Conservation (phyloP, 2,797 vertebrate genomes). For the Octomys mimax region DNA sequence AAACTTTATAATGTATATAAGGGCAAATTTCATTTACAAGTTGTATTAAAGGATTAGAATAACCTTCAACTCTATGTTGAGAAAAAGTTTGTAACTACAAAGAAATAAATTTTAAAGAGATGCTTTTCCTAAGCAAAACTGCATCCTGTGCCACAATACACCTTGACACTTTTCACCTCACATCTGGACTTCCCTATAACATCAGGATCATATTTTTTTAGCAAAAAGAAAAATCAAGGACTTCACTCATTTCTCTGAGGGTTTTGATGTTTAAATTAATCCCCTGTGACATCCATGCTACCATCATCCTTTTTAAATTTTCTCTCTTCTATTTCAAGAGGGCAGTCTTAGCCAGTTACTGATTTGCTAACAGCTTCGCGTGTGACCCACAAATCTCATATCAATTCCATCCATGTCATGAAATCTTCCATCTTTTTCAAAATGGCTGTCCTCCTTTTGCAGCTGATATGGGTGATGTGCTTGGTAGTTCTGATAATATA, state of each 20-base stretch:
- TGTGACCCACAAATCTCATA: background rate
- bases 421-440: background rate
- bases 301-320: background rate
- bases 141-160: background rate
- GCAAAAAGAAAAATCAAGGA: background rate
- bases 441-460: background rate
- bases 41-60: background rate
- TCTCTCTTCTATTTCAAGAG: background rate
- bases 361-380: background rate
- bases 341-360: background rate
- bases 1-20: background rate
- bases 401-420: background rate
- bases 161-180: background rate
- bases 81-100: background rate
- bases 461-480: background rate
- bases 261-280: background rate
- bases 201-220: background rate
- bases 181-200: background rate
- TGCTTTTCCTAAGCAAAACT: background rate
- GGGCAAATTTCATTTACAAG: background rate
- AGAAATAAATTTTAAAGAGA: background rate
- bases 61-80: background rate
- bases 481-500: background rate
- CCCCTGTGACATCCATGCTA: background rate
- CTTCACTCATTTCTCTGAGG: constrained; percentile 18